Evolutionary conservation across 2,113 vertebrate species (phyloP), one percentile per base, ranked within the genome.

Genomic region (Brachirus orientalis): DNA sequence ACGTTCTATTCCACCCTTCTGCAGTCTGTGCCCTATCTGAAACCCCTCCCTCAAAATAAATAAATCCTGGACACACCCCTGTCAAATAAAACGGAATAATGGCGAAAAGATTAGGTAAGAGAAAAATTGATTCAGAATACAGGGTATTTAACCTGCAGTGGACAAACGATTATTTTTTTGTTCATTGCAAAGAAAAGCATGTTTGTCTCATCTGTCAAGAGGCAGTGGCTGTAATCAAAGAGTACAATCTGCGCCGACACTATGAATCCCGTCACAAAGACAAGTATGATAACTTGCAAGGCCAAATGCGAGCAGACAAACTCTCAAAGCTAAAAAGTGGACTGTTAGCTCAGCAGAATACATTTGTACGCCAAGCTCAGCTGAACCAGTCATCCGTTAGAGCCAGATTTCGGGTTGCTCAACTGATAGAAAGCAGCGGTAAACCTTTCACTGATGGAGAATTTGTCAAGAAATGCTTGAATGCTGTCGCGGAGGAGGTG

Each of bases 151-250:
- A 46, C 1, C 44, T 7, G 44, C 53, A 48, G 62, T 36, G 55
- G 53, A 74, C 71, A 66, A 20, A 44, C 2, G 11, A 62, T 47
- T 61, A 48, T 68, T 68, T 63, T 44, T 75, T 75, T 73, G 61
- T 46, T 47, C 51, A 75, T 50, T 40, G 16, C 48, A 75, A 75
- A 50, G 48, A 68, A 68, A 75, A 71, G 68, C 58, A 48, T 53
- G 48, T 69, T 51, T 69, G 54, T 69, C 71, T 74, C 36, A 58
- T 73, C 62, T 77, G 60, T 65, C 60, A 62, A 44, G 68, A 78
- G 41, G 1, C 40, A 10, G 55, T 60, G 61, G 62, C 48, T 16
- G 61, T 65, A 20, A 66, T 77, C 41, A 73, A 79, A 79, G 63
- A 73, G 69, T 72, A 47, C 53, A 73, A 52, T 53, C 50, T 68